Percentiles rank a stretch among this genome's conserved stretches.
phyloP scores from a whole-genome alignment of 2,113 vertebrate genomes.

The Pseudorasbora parva region DNA sequence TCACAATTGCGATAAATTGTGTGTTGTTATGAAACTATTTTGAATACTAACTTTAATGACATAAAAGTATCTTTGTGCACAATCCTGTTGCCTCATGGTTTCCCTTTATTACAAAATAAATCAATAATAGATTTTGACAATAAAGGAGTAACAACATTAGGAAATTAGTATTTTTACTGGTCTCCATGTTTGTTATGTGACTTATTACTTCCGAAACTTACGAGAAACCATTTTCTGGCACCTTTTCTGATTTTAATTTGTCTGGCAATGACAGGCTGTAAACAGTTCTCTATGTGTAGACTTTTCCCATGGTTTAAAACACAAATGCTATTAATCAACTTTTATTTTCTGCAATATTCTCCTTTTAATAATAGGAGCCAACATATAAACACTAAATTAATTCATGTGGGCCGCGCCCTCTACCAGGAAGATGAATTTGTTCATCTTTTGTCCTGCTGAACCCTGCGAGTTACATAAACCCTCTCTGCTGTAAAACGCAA shows the following conservation, averaged over 20 bases:
- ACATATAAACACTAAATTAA: constrained; percentile 4
- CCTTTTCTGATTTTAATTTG: too few species aligned
- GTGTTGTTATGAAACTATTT: neutral
- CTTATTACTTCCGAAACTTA: too few species aligned
- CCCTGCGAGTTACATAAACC: constrained; percentile 21
- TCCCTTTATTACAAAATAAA: neutral
- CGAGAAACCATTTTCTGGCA: too few species aligned
- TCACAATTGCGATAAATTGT: too few species aligned
- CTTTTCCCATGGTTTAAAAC: neutral
- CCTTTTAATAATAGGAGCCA: neutral
- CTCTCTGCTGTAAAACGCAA: constrained; percentile 12
- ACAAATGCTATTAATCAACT: constrained; percentile 6
- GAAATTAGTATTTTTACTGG: neutral
- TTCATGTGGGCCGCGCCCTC: constrained; percentile 1
- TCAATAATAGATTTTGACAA: neutral
- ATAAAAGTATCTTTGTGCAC: neutral
- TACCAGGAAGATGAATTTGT: neutral
- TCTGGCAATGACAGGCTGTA: too few species aligned
- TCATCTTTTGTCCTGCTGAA: constrained; percentile 20
- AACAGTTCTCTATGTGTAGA: neutral
- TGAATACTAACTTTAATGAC: neutral
- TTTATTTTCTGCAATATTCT: neutral
- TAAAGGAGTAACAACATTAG: neutral
- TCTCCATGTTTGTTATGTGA: too few species aligned
- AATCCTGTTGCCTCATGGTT: neutral